phyloP scores from a whole-genome alignment of 1,140 invertebrate species.

The Drosophila athabasca region DNA sequence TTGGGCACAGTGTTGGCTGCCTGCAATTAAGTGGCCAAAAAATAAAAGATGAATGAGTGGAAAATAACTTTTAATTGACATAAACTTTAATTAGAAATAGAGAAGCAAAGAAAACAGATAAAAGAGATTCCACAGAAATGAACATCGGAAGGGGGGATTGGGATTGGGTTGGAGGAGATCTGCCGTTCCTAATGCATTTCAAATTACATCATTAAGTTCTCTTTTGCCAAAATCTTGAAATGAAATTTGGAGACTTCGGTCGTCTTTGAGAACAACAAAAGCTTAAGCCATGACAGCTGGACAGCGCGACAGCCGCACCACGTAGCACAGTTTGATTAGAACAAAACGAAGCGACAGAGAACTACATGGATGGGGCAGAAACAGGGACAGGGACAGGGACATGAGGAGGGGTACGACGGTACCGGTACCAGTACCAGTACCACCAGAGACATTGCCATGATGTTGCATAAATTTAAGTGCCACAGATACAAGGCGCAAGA shows the following conservation, averaged over 20 bases:
- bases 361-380: slow-evolving; percentile 8
- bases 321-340: slow-evolving; percentile 76
- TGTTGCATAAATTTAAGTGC: slow-evolving; percentile 80
- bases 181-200: slow-evolving; percentile 43
- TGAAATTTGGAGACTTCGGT: not conserved
- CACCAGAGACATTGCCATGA: slow-evolving; percentile 55
- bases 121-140: slow-evolving; percentile 31
- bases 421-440: not conserved
- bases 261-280: slow-evolving; percentile 18
- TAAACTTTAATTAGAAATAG: slow-evolving; percentile 59
- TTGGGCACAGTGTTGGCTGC: slow-evolving; percentile 50
- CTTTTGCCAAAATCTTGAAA: slow-evolving; percentile 18
- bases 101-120: slow-evolving; percentile 30
- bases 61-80: slow-evolving; percentile 72
- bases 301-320: slow-evolving; percentile 41
- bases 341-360: slow-evolving; percentile 58
- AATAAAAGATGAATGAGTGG: slow-evolving; percentile 41
- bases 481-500: slow-evolving; percentile 74
- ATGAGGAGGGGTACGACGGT: too few relatives aligned
- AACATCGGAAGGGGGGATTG: not conserved
- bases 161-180: not conserved
- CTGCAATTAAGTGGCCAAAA: slow-evolving; percentile 47
- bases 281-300: slow-evolving; percentile 51
- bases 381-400: not conserved
- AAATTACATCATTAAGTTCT: slow-evolving; percentile 44